Evolutionary conservation across 2,888 invertebrate genomes (phyloP).

Genomic region (Ceramica pisi): DNA sequence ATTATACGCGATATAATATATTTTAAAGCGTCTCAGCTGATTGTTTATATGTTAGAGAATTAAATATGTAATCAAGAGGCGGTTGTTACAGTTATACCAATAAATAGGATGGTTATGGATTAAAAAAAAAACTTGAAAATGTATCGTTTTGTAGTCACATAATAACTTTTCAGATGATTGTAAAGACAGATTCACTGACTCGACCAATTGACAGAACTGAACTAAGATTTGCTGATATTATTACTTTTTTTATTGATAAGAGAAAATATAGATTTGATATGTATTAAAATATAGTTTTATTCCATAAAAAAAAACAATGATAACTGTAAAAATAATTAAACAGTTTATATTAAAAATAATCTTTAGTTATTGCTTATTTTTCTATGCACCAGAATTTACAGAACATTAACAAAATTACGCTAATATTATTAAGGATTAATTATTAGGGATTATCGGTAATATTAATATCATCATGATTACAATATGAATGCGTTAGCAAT

Average conservation of each 20-base stretch:
- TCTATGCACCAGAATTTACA: slow-evolving; percentile 78
- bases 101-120: slow-evolving; percentile 2
- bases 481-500: slow-evolving; percentile 57
- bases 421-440: slow-evolving; percentile 55
- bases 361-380: slow-evolving; percentile 74
- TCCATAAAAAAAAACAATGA: slow-evolving; percentile 68
- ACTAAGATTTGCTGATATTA: slow-evolving; percentile 52
- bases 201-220: slow-evolving; percentile 59
- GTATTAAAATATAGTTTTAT: slow-evolving; percentile 74
- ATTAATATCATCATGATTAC: slow-evolving; percentile 63
- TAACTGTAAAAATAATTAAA: slow-evolving; percentile 58
- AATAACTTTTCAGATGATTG: slow-evolving; percentile 24
- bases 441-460: slow-evolving; percentile 53
- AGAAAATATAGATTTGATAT: slow-evolving; percentile 76
- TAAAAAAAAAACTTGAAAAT: slow-evolving; percentile 10
- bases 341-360: slow-evolving; percentile 73
- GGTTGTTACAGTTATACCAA: slow-evolving; percentile 24
- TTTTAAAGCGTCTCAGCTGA: slow-evolving; percentile 24
- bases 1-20: slow-evolving; percentile 25
- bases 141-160: slow-evolving; percentile 19
- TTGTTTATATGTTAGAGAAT: slow-evolving; percentile 13
- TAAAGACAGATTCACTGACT: slow-evolving; percentile 68
- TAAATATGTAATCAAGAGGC: slow-evolving; percentile 28
- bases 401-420: slow-evolving; percentile 64
- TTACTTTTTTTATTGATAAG: slow-evolving; percentile 65